A percentile compares a stretch with the other conserved stretches of the same genome.
Conservation (phyloP, 1,140 invertebrate genomes). For the Drosophila pruinosa region DNA sequence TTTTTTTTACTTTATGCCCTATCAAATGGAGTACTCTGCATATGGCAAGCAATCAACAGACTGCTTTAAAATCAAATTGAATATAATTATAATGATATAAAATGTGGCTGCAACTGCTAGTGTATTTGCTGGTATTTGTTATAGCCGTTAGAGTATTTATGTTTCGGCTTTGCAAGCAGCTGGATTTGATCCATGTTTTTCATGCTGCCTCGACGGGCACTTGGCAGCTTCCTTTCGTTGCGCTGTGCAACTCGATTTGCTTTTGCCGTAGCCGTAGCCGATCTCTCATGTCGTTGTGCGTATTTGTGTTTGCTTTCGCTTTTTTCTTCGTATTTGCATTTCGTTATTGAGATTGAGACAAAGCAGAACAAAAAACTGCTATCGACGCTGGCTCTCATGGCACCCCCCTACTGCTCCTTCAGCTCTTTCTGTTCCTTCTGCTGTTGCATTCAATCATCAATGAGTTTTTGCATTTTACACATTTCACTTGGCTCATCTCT, state of each 20-base stretch:
- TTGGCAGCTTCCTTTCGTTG: slow-evolving; percentile 59
- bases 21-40: background rate
- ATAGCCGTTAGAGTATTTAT: slow-evolving; percentile 3
- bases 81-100: background rate
- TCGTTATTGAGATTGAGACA: slow-evolving; percentile 81
- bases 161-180: background rate
- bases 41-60: background rate
- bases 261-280: slow-evolving; percentile 30
- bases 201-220: slow-evolving; percentile 41
- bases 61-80: background rate
- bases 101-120: background rate
- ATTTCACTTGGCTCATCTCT: slow-evolving; percentile 66
- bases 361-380: slow-evolving; percentile 57
- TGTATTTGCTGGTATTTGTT: too few relatives aligned
- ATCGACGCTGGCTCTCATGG: background rate
- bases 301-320: slow-evolving; percentile 78
- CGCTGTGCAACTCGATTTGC: slow-evolving; percentile 54
- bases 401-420: background rate
- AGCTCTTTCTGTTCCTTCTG: slow-evolving; percentile 10
- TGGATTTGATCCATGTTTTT: slow-evolving; percentile 11
- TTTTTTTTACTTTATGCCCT: slow-evolving; percentile 20
- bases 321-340: slow-evolving; percentile 77
- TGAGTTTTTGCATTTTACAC: slow-evolving; percentile 78
- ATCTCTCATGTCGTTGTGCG: slow-evolving; percentile 39
- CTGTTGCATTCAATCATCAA: slow-evolving; percentile 73